Base-by-base conservation (phyloP, 2,113 vertebrate genomes). In the Sinocyclocheilus anshuiensis region DNA sequence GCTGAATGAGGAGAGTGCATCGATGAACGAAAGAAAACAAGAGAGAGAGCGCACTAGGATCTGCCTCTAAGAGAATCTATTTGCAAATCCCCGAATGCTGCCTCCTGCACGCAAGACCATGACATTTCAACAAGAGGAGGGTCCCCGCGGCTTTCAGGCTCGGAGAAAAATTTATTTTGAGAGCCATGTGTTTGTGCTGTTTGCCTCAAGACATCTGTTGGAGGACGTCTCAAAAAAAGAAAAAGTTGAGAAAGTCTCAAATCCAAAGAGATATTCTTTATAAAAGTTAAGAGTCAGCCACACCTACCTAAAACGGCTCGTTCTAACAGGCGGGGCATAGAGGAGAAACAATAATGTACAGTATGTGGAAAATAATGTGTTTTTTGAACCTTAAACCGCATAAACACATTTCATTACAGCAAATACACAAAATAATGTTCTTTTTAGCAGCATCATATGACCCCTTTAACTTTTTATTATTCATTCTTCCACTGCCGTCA, bases 11-110 rank as follows among this genome's bases (percentile, higher is more conserved):
- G 82, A 90, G 83, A 77, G 81, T 5, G 88, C 82, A 55, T 83
- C 85, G 84, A 77, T 75, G 65, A 77, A 78, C 59, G 57, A 22
- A 55, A 75, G 48, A 50, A 50, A 50, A 74, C 33, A 71, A 77
- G 29, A 71, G 72, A 45, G 53, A 79, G 18, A 61, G 9, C 13
- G 48, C 92, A 92, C 90, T 83, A 83, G 91, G 87, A 89, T 91
- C 90, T 84, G 91, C 91, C 84, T 90, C 91, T 90, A 90, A 90
- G 91, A 91, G 89, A 93, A 92, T 91, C 89, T 90, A 81, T 94
- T 94, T 91, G 92, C 93, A 93, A 94, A 93, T 93, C 93, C 91
- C 90, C 81, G 86, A 92, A 90, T 89, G 90, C 91, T 92, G 89
- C 91, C 87, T 78, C 82, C 90, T 90, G 91, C 89, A 92, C 89